Evolutionary conservation across 2,797 vertebrate genomes (phyloP), one percentile per base, ranked within the genome.

Genomic region (Gallinago nigripennis): DNA sequence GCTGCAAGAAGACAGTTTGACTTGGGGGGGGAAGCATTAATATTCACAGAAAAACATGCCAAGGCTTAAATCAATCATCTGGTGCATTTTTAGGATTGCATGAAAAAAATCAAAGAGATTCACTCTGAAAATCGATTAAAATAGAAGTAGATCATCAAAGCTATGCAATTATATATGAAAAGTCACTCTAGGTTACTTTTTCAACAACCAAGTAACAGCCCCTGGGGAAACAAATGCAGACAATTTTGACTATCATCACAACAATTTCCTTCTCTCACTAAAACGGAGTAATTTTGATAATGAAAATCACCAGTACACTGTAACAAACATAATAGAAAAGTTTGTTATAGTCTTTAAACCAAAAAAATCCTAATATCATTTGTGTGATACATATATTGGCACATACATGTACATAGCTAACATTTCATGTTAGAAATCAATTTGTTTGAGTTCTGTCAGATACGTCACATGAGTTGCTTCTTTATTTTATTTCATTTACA

Each of bases 181-280:
- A 76, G 46, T 71, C 41, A 84, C 53, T 71, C 35, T 16, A 89
- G 18, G 72, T 80, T 81, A 45, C 41, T 88, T 87, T 96, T 96
- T 90, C 87, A 72, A 68, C 51, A 86, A 92, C 20, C 24, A 92
- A 75, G 75, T 84, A 83, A 82, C 51, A 95, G 66, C 48, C 50
- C 9, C 24, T 23, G 21, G 53, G 35, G 88, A 95, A 92, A 91
- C 30, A 2, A 71, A 27, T 35, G 37, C 71, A 72, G 53, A 70
- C 50, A 95, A 41, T 56, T 78, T 94, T 94, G 41, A 84, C 50
- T 77, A 5, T 82, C 96, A 79, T n/a, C n/a, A 78, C 23, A 94
- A 73, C 81, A 94, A 95, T 86, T 88, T 94, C 41, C 51, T 53
- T 80, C 82, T 96, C 64, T 89, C 78, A 82, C 11, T 45, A 54